Conservation (phyloP, 2,797 vertebrate species). For the Sebastes itinus region DNA sequence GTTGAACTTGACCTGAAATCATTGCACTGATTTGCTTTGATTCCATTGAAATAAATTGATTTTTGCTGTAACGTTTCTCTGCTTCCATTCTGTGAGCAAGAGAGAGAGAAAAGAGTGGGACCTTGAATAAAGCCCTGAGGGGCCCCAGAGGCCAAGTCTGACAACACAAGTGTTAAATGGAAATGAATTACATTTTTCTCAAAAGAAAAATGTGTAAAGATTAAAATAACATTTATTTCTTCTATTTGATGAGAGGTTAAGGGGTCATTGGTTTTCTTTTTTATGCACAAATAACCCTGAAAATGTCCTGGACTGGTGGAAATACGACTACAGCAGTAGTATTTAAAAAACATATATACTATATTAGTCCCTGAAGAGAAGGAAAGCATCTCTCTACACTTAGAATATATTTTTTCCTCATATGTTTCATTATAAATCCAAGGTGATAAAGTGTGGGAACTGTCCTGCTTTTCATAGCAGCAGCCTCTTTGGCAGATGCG, state of each 20-base stretch:
- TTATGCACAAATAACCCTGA: background rate
- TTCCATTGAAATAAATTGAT: background rate
- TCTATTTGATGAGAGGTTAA: background rate
- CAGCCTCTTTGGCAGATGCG: conserved; percentile 10
- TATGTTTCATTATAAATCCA: background rate
- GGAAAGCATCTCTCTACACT: background rate
- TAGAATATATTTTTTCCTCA: background rate
- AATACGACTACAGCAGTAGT: background rate
- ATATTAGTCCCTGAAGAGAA: background rate
- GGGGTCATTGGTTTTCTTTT: background rate
- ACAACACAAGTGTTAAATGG: background rate
- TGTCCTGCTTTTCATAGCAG: background rate
- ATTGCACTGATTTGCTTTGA: background rate
- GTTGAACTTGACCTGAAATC: background rate
- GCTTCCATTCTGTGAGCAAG: no score
- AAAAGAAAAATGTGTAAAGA: background rate
- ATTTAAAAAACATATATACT: background rate
- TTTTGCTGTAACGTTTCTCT: background rate
- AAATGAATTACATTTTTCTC: background rate
- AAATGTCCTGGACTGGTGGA: background rate
- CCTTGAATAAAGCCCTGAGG: background rate
- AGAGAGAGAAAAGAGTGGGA: background rate
- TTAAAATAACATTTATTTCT: background rate
- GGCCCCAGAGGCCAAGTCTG: background rate
- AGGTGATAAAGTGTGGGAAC: background rate